Evolutionary conservation across 2,888 invertebrate species (phyloP).

Genomic region (Chymomyza procnemis): DNA sequence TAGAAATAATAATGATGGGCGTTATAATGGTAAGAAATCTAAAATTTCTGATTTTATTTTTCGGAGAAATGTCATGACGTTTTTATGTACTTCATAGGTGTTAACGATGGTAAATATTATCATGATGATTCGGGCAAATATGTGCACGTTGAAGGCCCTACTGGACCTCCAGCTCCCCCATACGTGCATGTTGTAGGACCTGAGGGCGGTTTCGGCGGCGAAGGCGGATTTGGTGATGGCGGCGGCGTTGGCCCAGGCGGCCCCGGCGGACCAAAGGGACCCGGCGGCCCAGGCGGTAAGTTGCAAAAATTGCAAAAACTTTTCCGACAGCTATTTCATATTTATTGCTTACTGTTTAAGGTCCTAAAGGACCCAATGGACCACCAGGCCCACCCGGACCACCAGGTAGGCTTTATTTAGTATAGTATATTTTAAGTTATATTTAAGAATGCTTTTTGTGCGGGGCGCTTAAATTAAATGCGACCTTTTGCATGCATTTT

Average conservation of each 20-base stretch:
- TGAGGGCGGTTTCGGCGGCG: slow-evolving; percentile 71
- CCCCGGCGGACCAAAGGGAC: slow-evolving; percentile 67
- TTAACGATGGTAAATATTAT: slow-evolving; percentile 72
- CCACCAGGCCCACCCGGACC: slow-evolving; percentile 74
- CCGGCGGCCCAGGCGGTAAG: slow-evolving; percentile 70
- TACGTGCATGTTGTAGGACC: slow-evolving; percentile 76
- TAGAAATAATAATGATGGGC: slow-evolving; percentile 48
- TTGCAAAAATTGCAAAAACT: slow-evolving; percentile 74
- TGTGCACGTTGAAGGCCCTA: slow-evolving; percentile 77
- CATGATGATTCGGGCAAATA: slow-evolving; percentile 77
- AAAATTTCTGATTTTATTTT: neutral
- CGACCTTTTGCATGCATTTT: slow-evolving; percentile 4
- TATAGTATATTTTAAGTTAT: neutral
- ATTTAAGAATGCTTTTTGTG: neutral
- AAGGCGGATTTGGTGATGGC: slow-evolving; percentile 65
- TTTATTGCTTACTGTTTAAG: slow-evolving; percentile 39
- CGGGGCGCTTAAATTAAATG: neutral
- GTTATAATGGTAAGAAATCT: slow-evolving; percentile 64
- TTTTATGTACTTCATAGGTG: slow-evolving; percentile 35
- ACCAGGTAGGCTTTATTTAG: slow-evolving; percentile 44
- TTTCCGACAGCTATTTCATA: slow-evolving; percentile 46
- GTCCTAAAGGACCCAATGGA: slow-evolving; percentile 65
- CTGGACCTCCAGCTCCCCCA: slow-evolving; percentile 76
- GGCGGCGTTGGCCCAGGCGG: slow-evolving; percentile 70
- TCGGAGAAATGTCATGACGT: neutral